Conservation (phyloP, 1,140 invertebrate genomes). For the Drosophila santomea region DNA sequence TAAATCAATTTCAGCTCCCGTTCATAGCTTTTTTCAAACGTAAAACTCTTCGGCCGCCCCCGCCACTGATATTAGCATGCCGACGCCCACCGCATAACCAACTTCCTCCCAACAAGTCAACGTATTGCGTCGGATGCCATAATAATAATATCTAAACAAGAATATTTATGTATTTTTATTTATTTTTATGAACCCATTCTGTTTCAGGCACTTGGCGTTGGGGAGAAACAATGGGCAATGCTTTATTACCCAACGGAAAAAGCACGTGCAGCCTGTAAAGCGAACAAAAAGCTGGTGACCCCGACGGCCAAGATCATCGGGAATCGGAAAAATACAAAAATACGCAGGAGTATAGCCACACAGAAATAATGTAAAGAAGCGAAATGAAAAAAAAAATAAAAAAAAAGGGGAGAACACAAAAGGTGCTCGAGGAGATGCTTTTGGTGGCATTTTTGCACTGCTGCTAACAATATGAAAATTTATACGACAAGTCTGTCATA, state of each 20-base stretch:
- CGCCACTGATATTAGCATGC: too few species aligned
- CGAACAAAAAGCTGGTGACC: conserved; percentile 41
- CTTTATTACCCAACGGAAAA: conserved; percentile 39
- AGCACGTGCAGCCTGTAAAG: conserved; percentile 51
- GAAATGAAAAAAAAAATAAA: not conserved
- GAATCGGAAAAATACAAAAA: conserved; percentile 19
- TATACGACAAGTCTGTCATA: conserved; percentile 82
- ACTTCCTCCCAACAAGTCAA: not conserved
- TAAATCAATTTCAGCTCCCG: conserved; percentile 34
- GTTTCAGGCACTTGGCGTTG: conserved; percentile 25
- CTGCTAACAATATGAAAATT: conserved; percentile 81
- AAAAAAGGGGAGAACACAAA: conserved; percentile 32
- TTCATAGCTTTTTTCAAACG: conserved; percentile 6
- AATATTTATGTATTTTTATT: conserved; percentile 22
- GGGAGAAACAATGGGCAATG: conserved; percentile 44
- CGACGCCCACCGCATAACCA: not conserved
- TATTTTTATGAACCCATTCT: conserved; percentile 40
- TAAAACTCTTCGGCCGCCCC: not conserved
- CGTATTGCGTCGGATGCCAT: conserved; percentile 7
- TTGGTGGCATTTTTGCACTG: conserved; percentile 55
- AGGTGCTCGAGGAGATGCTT: conserved; percentile 46
- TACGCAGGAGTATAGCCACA: conserved; percentile 6
- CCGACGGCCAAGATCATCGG: conserved; percentile 35
- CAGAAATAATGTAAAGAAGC: not conserved
- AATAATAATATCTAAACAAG: conserved; percentile 46